Base-by-base conservation (phyloP, 2,888 invertebrate species). In the Hyppa rectilinea region DNA sequence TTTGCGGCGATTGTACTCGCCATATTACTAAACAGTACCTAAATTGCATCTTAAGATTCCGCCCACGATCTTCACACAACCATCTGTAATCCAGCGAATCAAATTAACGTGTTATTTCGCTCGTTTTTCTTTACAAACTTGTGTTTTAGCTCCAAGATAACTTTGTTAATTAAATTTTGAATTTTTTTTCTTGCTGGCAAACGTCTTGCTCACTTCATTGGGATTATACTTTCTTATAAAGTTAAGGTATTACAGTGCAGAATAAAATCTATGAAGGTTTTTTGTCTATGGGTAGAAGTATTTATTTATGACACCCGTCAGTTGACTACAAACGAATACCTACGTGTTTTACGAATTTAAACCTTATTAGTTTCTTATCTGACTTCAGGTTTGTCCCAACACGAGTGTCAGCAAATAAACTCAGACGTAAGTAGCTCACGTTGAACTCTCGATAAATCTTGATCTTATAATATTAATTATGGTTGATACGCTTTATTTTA, bases 101-200 rank as follows among this genome's bases (percentile, higher is more conserved):
- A 90, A 95, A 95, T 96, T 95, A 95, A 92, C 94, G 93, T 92
- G 94, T 94, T 92, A 92, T 91, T 89, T 92, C 89, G 87, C 92
- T 92, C 95, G 94, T 94, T 96, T 95, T 95, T 94, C 95, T 95
- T 93, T 77, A 85, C 85, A 90, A 96, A 95, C 95, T 96, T 95
- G 93, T 93, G 93, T 95, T 95, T 95, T 92, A 94, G 92, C 93
- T 89, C 79, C 78, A 85, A 91, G 92, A 92, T 90, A 95, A 95
- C 93, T 95, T 95, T 93, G 94, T 94, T 95, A 95, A 95, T 95
- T 95, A 94, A 94, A 95, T 95, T 94, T 94, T 92, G 88, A 89
- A 93, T 93, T 94, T 94, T 93, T 91, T 90, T 58, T n/a, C n/a
- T 36, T n/a, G 23, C 87, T 85, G 64, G 62, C 78, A 68, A 79